Base-by-base conservation (phyloP, 2,888 invertebrate genomes). In the Scaptomyza polygonia region DNA sequence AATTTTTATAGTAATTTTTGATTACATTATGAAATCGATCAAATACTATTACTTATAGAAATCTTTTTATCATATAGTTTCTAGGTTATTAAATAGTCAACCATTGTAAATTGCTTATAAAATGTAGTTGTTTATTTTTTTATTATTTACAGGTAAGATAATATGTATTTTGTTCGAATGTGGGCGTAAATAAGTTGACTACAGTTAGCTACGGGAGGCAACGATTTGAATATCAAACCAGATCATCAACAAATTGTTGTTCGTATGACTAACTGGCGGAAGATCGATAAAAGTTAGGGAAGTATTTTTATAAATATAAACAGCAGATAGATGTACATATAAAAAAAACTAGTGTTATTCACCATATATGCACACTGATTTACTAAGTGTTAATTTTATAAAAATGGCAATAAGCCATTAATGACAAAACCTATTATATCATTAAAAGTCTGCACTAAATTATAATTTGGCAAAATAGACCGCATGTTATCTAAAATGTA, bases 171-270 rank as follows among this genome's bases (percentile, higher is more conserved):
- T 48, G 66, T 55, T 67, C 61, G 53, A 21, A 18, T 57, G 65
- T 48, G 61, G 72, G 76, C 77, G 57, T 53, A 40, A 8, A 47
- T 34, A 12, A 45, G n/a, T 36, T 36, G 44, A 48, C 58, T 63
- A 63, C 79, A 69, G 65, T 59, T 63, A 75, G 48, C 54, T 27
- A 34, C 16, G 56, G 45, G 27, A 67, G 55, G 36, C 29, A 42
- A 43, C 43, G 55, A 43, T 53, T 67, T 61, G 71, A 66, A 78
- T 84, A 86, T 86, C 71, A 62, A 86, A 75, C 57, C 67, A 77
- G 73, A 77, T 56, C 73, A 73, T 62, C 61, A 61, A 58, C 36
- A 67, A 54, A 53, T 59, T 58, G 40, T 51, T 57, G 14, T 40
- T 45, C 47, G 45, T 49, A 29, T 12, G 39, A 21, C 58, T 61